Conservation (phyloP, 1,140 invertebrate species). For the Aphelenchoides fujianensis region DNA sequence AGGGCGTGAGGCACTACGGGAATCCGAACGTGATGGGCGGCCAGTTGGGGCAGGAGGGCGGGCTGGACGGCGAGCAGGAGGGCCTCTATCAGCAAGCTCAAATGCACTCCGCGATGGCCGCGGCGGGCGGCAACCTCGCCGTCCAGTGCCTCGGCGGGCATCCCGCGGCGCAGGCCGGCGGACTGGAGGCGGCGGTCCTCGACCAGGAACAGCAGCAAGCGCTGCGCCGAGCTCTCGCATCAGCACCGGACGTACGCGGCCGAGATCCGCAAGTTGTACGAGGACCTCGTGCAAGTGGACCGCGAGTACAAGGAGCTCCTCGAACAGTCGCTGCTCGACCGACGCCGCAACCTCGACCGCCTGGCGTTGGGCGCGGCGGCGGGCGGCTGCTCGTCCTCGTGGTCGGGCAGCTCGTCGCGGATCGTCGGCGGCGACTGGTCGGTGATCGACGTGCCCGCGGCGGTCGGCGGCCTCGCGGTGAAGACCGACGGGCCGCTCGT, state of each 20-base stretch:
- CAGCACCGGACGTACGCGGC: constrained; percentile 40
- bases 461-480: constrained; percentile 19
- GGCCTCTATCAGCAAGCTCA: background rate
- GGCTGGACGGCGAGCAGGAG: constrained; percentile 7
- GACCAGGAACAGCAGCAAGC: constrained; percentile 25
- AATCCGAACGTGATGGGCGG: constrained; percentile 22
- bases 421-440: background rate
- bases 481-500: constrained; percentile 7
- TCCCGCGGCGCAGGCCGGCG: background rate
- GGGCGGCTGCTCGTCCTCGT: constrained; percentile 16
- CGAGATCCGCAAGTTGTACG: constrained; percentile 47
- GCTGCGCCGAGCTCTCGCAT: constrained; percentile 12
- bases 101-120: background rate
- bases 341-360: constrained; percentile 21
- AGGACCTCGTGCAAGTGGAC: constrained; percentile 48
- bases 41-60: background rate
- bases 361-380: constrained; percentile 8
- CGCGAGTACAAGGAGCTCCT: constrained; percentile 45
- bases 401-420: constrained; percentile 12
- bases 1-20: constrained; percentile 25
- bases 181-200: background rate
- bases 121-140: background rate
- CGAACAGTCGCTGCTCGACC: constrained; percentile 36
- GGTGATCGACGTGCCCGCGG: constrained; percentile 2
- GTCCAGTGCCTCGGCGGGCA: background rate